phyloP scores from a whole-genome alignment of 2,888 invertebrate genomes.

The Lithophane socia region DNA sequence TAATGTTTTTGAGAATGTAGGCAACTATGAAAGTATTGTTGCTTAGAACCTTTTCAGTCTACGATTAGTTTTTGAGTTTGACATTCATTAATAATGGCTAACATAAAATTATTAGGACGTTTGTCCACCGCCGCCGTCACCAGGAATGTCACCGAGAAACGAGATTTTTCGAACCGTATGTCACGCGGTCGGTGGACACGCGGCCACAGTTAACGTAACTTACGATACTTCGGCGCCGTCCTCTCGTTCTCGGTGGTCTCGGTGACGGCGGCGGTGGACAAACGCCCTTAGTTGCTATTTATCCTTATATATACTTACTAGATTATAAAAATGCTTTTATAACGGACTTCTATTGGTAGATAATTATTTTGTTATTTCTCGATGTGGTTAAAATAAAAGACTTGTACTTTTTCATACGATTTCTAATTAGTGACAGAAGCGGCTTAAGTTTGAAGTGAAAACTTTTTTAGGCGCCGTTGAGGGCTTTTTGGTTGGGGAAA shows the following conservation, averaged over 20 bases:
- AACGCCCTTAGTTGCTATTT: no score
- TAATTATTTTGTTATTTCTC: not conserved
- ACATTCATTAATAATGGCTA: not conserved
- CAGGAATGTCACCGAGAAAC: no score
- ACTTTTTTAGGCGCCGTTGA: not conserved
- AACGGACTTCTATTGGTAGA: not conserved
- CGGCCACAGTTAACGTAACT: no score
- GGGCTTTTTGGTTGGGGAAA: not conserved
- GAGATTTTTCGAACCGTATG: no score
- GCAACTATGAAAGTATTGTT: constrained; percentile 8
- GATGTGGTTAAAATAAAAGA: not conserved
- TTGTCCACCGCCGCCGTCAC: no score
- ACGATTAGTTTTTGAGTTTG: constrained; percentile 18
- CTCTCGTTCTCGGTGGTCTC: no score
- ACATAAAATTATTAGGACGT: not conserved
- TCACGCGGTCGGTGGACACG: no score
- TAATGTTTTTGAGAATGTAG: not conserved
- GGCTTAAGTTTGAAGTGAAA: not conserved
- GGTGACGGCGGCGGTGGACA: no score
- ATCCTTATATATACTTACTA: not conserved
- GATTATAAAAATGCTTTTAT: not conserved
- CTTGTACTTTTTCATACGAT: constrained; percentile 27
- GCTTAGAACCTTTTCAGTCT: constrained; percentile 21
- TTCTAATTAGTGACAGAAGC: constrained; percentile 10
- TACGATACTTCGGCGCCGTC: no score